Base-by-base conservation (phyloP, 2,888 invertebrate genomes). In the Aricia artaxerxes region DNA sequence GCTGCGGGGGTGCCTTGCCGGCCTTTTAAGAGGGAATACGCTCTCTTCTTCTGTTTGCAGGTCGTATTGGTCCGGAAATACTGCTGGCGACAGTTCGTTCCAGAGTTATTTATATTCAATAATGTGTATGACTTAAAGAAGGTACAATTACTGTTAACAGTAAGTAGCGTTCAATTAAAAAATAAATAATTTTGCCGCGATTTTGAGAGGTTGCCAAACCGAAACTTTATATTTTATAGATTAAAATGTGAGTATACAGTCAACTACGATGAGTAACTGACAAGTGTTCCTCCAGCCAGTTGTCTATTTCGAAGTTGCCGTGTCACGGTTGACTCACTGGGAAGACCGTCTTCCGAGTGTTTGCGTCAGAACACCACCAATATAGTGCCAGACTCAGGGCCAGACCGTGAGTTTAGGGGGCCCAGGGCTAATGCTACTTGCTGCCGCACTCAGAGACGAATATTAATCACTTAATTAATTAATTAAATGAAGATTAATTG, bases 301-400 rank as follows among this genome's bases (percentile, higher is more conserved):
- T n/a, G n/a, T 73, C 73, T 73, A 73, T 73, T 73, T 73, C 9
- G 40, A 73, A n/a, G 24, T 1, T 44, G 44, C 49, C 73, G 9
- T 49, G 73, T 73, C 73, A 73, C 40, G n/a, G 31, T 7, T 73
- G 73, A 73, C 2, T 73, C 73, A 73, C 73, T 73, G 73, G 73
- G 44, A 73, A 73, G 73, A 49, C 73, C 73, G 73, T 73, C 44
- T 73, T 44, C 73, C 73, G 73, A 73, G 49, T 16, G 16, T 40
- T 24, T 73, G 73, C 73, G 73, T 73, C 73, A 73, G 61, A 49
- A 73, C 44, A 7, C 44, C 24, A 40, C 73, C 73, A 9, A 73
- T 24, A 73, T 49, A 73, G n/a, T 24, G 24, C 7, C 73, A 40
- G 38, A n/a, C n/a, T 49, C 9, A 44, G 44, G 44, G 0, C 44